Evolutionary conservation across 2,888 invertebrate genomes (phyloP).

Genomic region (Lysandra bellargus): DNA sequence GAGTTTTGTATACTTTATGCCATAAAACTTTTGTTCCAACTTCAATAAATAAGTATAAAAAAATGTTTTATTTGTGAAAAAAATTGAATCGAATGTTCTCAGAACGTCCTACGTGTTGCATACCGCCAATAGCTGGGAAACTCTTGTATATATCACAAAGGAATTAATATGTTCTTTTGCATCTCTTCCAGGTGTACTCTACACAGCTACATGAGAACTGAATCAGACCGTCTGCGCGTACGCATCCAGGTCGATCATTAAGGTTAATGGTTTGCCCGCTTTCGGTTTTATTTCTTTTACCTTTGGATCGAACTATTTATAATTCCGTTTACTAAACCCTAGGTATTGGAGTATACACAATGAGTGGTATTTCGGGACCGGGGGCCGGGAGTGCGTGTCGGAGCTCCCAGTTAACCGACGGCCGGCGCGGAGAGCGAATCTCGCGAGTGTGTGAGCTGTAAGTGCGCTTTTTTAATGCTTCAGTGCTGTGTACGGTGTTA

Average conservation of each 20-base stretch:
- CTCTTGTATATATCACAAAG: not conserved
- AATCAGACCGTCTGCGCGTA: conserved; percentile 37
- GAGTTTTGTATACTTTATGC: no score
- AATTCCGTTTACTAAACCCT: conserved; percentile 65
- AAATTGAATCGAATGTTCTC: no score
- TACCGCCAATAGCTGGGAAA: no score
- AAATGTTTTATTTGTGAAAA: no score
- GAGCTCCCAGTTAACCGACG: conserved; percentile 58
- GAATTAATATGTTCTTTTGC: not conserved
- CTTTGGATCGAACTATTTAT: conserved; percentile 56
- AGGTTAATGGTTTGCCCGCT: conserved; percentile 53
- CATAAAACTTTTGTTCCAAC: no score
- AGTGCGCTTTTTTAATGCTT: conserved; percentile 69
- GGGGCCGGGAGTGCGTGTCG: conserved; percentile 55
- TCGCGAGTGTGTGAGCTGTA: conserved; percentile 54
- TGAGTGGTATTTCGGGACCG: conserved; percentile 72
- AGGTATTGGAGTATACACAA: conserved; percentile 70
- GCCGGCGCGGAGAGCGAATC: conserved; percentile 60
- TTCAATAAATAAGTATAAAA: no score
- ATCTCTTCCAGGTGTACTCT: not conserved
- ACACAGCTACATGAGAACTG: conserved; percentile 19
- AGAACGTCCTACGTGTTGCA: no score
- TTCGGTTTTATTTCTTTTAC: conserved; percentile 45
- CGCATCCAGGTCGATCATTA: conserved; percentile 47
- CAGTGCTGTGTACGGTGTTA: conserved; percentile 58